Evolutionary conservation across 2,888 invertebrate genomes (phyloP).

Genomic region (Mactromeris polynyma): DNA sequence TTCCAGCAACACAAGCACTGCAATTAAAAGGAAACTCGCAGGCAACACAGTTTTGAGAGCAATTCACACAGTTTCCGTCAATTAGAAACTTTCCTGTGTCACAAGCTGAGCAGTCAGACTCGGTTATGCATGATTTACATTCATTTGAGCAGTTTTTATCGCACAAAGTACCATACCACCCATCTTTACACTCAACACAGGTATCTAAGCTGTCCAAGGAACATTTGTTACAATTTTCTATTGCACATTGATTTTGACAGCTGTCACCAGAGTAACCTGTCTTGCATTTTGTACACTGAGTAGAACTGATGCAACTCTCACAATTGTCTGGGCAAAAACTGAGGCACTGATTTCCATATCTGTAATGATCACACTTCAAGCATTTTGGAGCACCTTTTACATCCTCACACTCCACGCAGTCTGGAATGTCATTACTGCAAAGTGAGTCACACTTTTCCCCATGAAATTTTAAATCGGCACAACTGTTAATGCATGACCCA

Average conservation of each 20-base stretch:
- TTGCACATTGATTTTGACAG: slow-evolving; percentile 38
- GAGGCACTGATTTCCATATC: slow-evolving; percentile 48
- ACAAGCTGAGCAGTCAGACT: slow-evolving; percentile 30
- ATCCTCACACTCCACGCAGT: slow-evolving; percentile 51
- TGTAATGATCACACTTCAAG: slow-evolving; percentile 40
- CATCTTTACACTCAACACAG: slow-evolving; percentile 49
- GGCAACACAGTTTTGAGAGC: slow-evolving; percentile 16
- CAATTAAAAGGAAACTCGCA: slow-evolving; percentile 37
- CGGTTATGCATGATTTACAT: slow-evolving; percentile 47
- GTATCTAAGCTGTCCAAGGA: background rate
- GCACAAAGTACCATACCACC: slow-evolving; percentile 40
- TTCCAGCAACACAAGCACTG: slow-evolving; percentile 44
- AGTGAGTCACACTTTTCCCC: slow-evolving; percentile 51
- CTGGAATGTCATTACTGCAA: slow-evolving; percentile 38
- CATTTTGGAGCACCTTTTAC: slow-evolving; percentile 17
- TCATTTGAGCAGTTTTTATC: slow-evolving; percentile 19
- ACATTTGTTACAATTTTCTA: slow-evolving; percentile 50
- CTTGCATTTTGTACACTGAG: slow-evolving; percentile 53
- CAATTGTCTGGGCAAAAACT: slow-evolving; percentile 55
- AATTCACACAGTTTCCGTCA: background rate
- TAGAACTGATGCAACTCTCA: slow-evolving; percentile 29
- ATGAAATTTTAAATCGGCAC: slow-evolving; percentile 40
- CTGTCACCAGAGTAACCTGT: slow-evolving; percentile 38
- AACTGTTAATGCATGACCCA: slow-evolving; percentile 53
- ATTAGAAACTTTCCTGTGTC: slow-evolving; percentile 25